Evolutionary conservation across 1,140 invertebrate genomes (phyloP), one percentile per base, ranked within the genome.

Genomic region (Nephila pilipes): DNA sequence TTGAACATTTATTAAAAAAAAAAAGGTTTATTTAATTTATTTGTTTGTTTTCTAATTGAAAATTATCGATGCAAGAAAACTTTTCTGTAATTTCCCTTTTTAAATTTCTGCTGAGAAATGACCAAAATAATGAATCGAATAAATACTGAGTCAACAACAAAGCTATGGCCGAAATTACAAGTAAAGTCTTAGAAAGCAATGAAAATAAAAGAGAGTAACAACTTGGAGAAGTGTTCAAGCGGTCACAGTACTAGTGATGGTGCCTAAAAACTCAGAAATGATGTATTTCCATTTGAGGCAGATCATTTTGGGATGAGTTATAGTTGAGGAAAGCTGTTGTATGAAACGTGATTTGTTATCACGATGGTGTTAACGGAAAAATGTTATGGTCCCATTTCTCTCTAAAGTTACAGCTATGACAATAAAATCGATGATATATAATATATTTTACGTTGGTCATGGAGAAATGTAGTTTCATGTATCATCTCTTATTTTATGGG

Each of bases 261-360:
- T 75, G 29, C 12, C 29, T 32, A 36, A 75, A 75, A 75, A 18
- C 69, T 75, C 4, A 18, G 29, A 75, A 36, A 75, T 75, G 69
- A 75, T 75, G 29, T 32, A 75, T 75, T 75, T 75, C 29, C 29
- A 36, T 75, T 75, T 75, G 69, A 75, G 29, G 69, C 69, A 75
- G 69, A 75, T 75, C 25, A 75, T 75, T 75, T 75, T 75, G 18
- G 18, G 69, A 75, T 32, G 69, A 75, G 69, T 75, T 75, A 85
- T 85, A 36, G 55, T 58, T 1, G 57, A 85, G 32, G 25, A 58
- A 85, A 85, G 32, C 54, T 60, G 57, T 54, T 85, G 29, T 85
- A 38, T 32, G 54, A 63, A 85, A 85, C 36, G 57, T 54, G 83
- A 85, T 85, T 85, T 85, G 83, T 85, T 85, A 85, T 85, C 55